A percentile compares a stretch with the other conserved stretches of the same genome.
phyloP scores from a whole-genome alignment of 92 coral and sea anemone species.

The Siderastrea siderea region DNA sequence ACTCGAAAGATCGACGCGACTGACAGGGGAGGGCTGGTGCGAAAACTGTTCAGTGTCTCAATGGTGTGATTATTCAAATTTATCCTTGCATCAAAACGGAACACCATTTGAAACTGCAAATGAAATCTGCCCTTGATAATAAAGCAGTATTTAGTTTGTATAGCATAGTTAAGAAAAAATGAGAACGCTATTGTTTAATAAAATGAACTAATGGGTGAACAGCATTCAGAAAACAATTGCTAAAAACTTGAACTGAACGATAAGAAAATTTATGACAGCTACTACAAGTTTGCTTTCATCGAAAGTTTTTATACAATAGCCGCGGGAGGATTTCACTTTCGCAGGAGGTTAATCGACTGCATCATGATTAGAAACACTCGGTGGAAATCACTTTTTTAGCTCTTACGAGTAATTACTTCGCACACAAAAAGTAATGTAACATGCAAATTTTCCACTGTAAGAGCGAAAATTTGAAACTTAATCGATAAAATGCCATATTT shows the following conservation, averaged over 20 bases:
- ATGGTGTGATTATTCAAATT: constrained; percentile 23
- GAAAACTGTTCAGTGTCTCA: background rate
- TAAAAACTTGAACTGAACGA: background rate
- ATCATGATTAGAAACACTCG: background rate
- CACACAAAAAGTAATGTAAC: background rate
- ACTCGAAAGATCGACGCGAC: background rate
- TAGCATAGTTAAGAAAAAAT: constrained; percentile 1
- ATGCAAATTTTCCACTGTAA: constrained; percentile 19
- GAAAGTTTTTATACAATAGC: background rate
- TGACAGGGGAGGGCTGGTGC: constrained; percentile 37
- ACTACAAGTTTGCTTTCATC: constrained; percentile 2
- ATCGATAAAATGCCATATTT: constrained; percentile 1
- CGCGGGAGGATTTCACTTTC: background rate
- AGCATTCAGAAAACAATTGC: background rate
- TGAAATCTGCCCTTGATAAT: constrained; percentile 13
- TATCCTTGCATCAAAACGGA: background rate
- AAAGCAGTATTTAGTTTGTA: background rate
- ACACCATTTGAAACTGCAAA: background rate
- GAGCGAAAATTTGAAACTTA: background rate
- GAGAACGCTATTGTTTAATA: constrained; percentile 5
- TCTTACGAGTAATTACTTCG: background rate
- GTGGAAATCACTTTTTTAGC: background rate
- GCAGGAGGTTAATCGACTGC: background rate
- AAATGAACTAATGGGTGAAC: background rate
- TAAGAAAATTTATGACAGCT: background rate